Percentiles rank a stretch among this genome's conserved stretches.
phyloP scores from a whole-genome alignment of 1,140 invertebrate genomes.

The Achatina immaculata region DNA sequence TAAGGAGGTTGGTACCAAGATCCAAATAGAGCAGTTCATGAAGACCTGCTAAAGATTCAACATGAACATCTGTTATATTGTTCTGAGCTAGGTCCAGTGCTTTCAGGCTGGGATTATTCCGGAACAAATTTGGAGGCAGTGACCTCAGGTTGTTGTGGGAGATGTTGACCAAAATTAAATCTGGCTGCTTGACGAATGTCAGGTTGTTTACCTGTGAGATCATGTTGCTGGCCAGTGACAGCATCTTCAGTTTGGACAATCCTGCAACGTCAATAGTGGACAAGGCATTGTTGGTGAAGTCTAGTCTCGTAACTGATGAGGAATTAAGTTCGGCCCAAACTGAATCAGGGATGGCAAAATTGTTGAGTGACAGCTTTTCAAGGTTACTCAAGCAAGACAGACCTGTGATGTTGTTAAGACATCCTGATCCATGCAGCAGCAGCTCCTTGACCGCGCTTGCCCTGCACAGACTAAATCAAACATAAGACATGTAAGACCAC shows the following conservation, averaged over 20 bases:
- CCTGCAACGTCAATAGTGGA: neutral
- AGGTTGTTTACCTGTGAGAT: neutral
- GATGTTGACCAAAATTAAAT: neutral
- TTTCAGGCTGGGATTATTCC: neutral
- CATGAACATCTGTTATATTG: neutral
- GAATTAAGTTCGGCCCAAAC: constrained; percentile 10
- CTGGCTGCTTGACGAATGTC: constrained; percentile 9
- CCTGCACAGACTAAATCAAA: neutral
- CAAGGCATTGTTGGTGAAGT: neutral
- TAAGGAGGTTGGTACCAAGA: neutral
- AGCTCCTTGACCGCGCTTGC: neutral
- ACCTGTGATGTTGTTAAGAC: neutral
- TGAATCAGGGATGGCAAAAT: neutral
- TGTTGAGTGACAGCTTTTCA: neutral
- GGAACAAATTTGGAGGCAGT: constrained; percentile 8
- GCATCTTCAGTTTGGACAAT: neutral
- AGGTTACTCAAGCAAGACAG: neutral
- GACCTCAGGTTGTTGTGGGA: neutral
- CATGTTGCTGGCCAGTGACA: neutral
- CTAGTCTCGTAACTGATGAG: neutral
- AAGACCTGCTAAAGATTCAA: neutral
- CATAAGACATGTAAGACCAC: no score
- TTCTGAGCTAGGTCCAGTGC: neutral
- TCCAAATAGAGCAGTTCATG: constrained; percentile 1
- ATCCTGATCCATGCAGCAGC: neutral